Evolutionary conservation across 2,113 vertebrate species (phyloP), one percentile per base, ranked within the genome.

Genomic region (Trichechus manatus): DNA sequence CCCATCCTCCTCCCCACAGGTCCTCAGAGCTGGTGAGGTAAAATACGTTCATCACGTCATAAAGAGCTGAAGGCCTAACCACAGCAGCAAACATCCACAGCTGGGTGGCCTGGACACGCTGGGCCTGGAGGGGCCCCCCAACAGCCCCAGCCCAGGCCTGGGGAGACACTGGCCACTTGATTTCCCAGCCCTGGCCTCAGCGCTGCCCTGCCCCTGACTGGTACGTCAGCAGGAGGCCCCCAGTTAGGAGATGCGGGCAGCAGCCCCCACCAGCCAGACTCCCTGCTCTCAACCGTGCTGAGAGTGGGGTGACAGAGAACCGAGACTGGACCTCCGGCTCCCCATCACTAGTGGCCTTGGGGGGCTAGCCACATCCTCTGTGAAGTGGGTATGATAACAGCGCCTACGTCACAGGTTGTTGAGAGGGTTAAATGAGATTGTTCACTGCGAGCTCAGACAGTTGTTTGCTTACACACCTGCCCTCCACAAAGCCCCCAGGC

Each of bases 321-420:
- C 15, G 23, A 31, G 63, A 10, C 36, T 27, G 36, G 17, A 64
- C 2, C 39, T 25, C 10, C 31, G 27, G 75, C 17, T 59, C 36
- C 19, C 19, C 5, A 25, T 1, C 13, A 31, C 39, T 70, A 50
- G 23, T 44, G 64, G 36, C 50, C 20, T 70, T 77, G 59, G 31
- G 8, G 42, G 36, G 2, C 23, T 15, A 56, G 42, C 27, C 31
- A 56, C 0, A 4, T 27, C 86, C 1, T 8, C 13, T 15, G 27
- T 63, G 90, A 96, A 33, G 13, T 63, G 44, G 70, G 56, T 4
- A 1, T 47, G 0, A 63, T 27, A 17, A 31, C 3, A 15, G 13
- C 0, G 1, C n/a, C 50, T 27, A 5, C 1, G 4, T 29, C 39
- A 6, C 13, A 5, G 75, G 86, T 44, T 47, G 14, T 13, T 13